Base-by-base conservation (phyloP, 2,113 vertebrate species). In the Tupaia chinensis region DNA sequence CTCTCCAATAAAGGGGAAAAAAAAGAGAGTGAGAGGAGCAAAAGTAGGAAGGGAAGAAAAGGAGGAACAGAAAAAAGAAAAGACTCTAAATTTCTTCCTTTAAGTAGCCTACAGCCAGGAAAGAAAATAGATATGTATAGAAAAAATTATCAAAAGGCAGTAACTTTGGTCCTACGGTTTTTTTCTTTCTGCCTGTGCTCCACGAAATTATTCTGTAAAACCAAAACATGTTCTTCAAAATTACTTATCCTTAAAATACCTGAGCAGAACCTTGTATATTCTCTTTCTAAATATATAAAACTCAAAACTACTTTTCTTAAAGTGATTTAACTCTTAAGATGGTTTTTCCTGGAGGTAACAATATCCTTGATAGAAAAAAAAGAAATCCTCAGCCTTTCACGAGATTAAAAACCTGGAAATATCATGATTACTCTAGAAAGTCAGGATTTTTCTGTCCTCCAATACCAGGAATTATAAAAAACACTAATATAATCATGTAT, bases 231-330 rank as follows among this genome's bases (percentile, higher is more conserved):
- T 27, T 96, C 89, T 91, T 82, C 86, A 95, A 85, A 91, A 93
- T 82, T 61, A 66, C n/a, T 95, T 87, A 63, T 22, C 80, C 22
- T 95, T 94, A 85, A 84, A 94, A 90, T 25, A 92, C 2, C 81
- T 82, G 11, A 95, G 58, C 13, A 66, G 56, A 93, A 92, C 25
- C 58, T 56, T n/a, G 9, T 11, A 63, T 53, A 65, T 15, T 97
- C n/a, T 82, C 63, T 56, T 90, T 86, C 73, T 93, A 88, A 90
- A 95, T 96, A 94, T 77, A 91, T 12, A 96, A 93, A 90, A 85
- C 22, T 83, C 70, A 84, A 87, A 79, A 87, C 25, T 70, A 58
- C 32, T 79, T 94, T 95, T 92, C 84, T 74, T 65, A 87, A 93
- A 79, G 29, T 74, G 44, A 29, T 83, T 76, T 81, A n/a, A 73